Base-by-base conservation (phyloP, 2,113 vertebrate genomes). In the Pelecanus crispus region DNA sequence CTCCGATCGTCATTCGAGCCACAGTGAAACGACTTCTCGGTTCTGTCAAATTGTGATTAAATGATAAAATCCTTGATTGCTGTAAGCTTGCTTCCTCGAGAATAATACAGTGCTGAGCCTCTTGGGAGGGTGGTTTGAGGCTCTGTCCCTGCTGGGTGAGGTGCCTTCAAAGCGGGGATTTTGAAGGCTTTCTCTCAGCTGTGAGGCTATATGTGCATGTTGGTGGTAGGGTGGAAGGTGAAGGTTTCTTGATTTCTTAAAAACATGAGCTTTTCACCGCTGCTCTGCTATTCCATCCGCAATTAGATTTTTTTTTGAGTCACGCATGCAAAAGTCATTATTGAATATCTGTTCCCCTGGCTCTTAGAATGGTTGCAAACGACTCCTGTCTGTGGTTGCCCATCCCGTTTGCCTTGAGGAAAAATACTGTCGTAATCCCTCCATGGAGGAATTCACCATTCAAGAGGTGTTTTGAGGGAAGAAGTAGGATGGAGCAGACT, bases 1-100 rank as follows among this genome's bases (percentile, higher is more conserved):
- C 74, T 8, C 1, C 7, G 56, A n/a, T 86, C 38, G 63, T 63
- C 53, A 11, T 55, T 53, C 0, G 6, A 73, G 14, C n/a, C 18
- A 1, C 10, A 13, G 58, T 24, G 25, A 62, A 92, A 34, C 2
- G 3, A 31, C 24, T 73, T 73, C 29, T n/a, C 0, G 0, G 9
- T 32, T n/a, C 45, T 28, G 68, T 74, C 31, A 34, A 11, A 10
- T 5, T 5, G 12, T 5, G 61, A 49, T 72, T 42, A 49, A 81
- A 65, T 7, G 6, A 11, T 34, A 17, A 90, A 94, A 44, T 66
- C 40, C 44, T 28, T 21, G 47, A 18, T 38, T 22, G 53, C 28
- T 45, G 17, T 21, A 7, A 63, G n/a, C 8, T 49, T 17, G 9
- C 22, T 52, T 25, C 22, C 36, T 45, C 1, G 2, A 29, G 68